A percentile compares a stretch with the other conserved stretches of the same genome.
Conservation (phyloP, 1,140 invertebrate species). For the Trachymyrmex cornetzi region DNA sequence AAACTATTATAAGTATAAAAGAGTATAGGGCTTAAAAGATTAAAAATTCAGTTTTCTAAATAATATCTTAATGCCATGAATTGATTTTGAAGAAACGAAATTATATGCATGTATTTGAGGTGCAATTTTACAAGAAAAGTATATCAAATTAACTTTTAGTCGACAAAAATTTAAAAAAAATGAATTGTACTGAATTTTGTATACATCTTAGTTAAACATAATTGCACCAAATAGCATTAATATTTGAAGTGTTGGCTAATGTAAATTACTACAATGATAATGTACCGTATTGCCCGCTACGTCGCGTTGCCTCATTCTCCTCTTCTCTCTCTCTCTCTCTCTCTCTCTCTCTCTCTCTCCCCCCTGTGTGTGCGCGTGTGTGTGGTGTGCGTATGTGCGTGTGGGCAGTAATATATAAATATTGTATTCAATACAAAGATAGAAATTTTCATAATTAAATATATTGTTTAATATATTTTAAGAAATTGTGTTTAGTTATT, state of each 20-base stretch:
- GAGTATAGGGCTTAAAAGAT: too few species aligned
- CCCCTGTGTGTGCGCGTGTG: too few species aligned
- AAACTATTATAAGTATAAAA: too few species aligned
- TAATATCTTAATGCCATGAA: too few species aligned
- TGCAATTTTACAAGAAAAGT: neutral
- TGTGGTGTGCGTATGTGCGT: too few species aligned
- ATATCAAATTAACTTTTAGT: neutral
- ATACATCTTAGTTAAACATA: neutral
- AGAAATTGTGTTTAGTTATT: too few species aligned
- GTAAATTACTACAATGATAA: neutral
- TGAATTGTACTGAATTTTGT: neutral
- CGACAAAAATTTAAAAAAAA: neutral
- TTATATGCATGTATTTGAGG: neutral
- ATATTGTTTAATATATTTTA: too few species aligned
- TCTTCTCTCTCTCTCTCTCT: too few species aligned
- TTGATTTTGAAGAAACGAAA: neutral
- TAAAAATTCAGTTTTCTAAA: too few species aligned
- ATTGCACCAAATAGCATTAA: neutral
- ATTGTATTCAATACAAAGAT: too few species aligned
- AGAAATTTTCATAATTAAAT: too few species aligned
- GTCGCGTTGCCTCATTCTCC: neutral
- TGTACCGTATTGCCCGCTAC: neutral
- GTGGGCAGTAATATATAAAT: too few species aligned
- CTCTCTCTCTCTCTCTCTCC: rapidly evolving
- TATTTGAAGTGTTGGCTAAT: neutral